Evolutionary conservation across 2,888 invertebrate genomes (phyloP).

Genomic region (Cataglyphis cursor): DNA sequence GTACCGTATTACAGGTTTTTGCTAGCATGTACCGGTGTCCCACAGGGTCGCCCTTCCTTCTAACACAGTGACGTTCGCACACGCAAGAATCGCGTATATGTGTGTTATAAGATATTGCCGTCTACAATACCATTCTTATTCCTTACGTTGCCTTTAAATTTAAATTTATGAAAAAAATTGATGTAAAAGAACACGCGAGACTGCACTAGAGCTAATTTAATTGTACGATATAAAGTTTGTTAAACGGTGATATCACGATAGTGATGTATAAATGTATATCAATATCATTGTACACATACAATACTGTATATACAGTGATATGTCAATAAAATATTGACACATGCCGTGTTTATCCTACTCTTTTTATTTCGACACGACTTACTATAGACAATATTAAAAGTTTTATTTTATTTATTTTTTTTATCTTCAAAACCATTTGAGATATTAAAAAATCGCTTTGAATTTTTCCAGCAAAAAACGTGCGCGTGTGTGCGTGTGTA

Average conservation of each 20-base stretch:
- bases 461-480: not conserved
- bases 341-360: not conserved
- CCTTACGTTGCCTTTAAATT: not conserved
- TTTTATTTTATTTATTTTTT: not conserved
- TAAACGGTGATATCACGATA: not conserved
- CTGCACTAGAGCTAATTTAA: not conserved
- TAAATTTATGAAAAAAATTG: not conserved
- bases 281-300: not conserved
- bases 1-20: constrained; percentile 65
- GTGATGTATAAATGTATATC: not conserved
- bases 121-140: not conserved
- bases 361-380: not conserved
- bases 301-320: not conserved
- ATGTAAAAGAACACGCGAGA: not conserved
- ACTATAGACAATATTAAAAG: not conserved
- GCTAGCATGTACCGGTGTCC: constrained; percentile 53
- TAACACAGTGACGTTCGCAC: constrained; percentile 15
- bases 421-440: not conserved
- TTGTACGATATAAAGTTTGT: not conserved
- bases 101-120: constrained; percentile 28
- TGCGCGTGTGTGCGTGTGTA: not conserved
- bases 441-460: not conserved
- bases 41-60: constrained; percentile 44
- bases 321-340: not conserved
- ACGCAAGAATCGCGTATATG: constrained; percentile 12